Evolutionary conservation across 2,797 vertebrate species (phyloP), one percentile per base, ranked within the genome.

Genomic region (Acanthopagrus latus): DNA sequence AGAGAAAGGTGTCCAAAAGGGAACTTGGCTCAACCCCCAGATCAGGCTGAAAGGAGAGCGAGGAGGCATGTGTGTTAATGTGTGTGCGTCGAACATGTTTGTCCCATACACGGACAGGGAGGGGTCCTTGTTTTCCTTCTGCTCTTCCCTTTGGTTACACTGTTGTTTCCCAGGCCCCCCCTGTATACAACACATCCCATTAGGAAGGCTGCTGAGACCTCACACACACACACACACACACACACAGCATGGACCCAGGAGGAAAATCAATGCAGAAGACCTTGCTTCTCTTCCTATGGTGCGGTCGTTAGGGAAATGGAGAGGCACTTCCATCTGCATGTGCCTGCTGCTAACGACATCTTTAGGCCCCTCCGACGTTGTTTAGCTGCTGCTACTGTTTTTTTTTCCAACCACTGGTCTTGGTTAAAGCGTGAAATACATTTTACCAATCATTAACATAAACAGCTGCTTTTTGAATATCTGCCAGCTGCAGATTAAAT

Each of bases 251-350:
- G 29, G 62, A 82, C 85, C 78, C 86, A 84, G 63, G 82, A 92
- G 87, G 84, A 90, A 94, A 94, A 94, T 93, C 93, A 94, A 82
- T 84, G 80, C 88, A 91, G 91, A 94, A 93, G 92, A 90, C 90
- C 91, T 91, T 91, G 91, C 85, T 77, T 90, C 84, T 93, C 88
- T 95, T 93, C 91, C 93, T 92, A 91, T 86, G 86, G 92, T 62
- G 84, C 81, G 52, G 91, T 94, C 87, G 79, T 94, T 93, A 92
- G 92, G 94, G 92, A 94, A 95, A 94, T 90, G 91, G 87, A 86
- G 84, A 90, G 87, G 89, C 89, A 85, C 79, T 80, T 91, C 89
- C 91, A 91, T 90, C 89, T 83, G 81, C 44, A 74, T 81, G 80
- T 63, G 79, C 79, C 88, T 74, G 83, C 88, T 85, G 89, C 85